Evolutionary conservation across 2,888 invertebrate species (phyloP).

Genomic region (Invenusta paracnida): DNA sequence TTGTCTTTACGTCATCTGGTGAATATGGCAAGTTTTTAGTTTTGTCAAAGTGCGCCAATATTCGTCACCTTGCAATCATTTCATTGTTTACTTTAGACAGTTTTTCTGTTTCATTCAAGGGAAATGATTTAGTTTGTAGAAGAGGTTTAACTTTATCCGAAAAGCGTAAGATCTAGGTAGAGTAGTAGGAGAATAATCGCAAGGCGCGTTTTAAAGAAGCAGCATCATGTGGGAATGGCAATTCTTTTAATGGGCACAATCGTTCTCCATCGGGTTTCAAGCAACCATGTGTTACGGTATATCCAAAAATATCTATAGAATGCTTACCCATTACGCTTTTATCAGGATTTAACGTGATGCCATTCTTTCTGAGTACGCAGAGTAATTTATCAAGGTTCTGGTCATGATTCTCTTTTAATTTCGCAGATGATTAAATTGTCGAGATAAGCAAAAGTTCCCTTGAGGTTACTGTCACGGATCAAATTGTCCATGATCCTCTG

Average conservation of each 20-base stretch:
- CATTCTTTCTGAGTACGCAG: background rate
- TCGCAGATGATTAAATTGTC: constrained; percentile 29
- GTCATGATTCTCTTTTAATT: background rate
- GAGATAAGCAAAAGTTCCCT: constrained; percentile 32
- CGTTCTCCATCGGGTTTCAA: background rate
- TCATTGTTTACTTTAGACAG: constrained; percentile 38
- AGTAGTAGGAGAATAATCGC: constrained; percentile 25
- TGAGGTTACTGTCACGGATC: constrained; percentile 24
- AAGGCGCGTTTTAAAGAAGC: background rate
- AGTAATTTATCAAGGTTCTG: background rate
- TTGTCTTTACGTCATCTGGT: constrained; percentile 39
- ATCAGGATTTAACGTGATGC: constrained; percentile 2
- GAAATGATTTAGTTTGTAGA: constrained; percentile 3
- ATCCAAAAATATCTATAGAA: background rate
- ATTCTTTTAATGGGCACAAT: constrained; percentile 15
- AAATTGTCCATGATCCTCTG: constrained; percentile 28
- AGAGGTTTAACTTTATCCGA: constrained; percentile 13
- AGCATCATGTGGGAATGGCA: background rate
- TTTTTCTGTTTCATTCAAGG: background rate
- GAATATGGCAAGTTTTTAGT: constrained; percentile 45
- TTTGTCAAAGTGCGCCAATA: constrained; percentile 44
- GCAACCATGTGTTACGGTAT: background rate
- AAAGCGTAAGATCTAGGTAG: constrained; percentile 2
- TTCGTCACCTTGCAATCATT: constrained; percentile 37
- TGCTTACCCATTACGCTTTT: background rate